phyloP scores from a whole-genome alignment of 2,797 vertebrate genomes.

The Diceros bicornis region DNA sequence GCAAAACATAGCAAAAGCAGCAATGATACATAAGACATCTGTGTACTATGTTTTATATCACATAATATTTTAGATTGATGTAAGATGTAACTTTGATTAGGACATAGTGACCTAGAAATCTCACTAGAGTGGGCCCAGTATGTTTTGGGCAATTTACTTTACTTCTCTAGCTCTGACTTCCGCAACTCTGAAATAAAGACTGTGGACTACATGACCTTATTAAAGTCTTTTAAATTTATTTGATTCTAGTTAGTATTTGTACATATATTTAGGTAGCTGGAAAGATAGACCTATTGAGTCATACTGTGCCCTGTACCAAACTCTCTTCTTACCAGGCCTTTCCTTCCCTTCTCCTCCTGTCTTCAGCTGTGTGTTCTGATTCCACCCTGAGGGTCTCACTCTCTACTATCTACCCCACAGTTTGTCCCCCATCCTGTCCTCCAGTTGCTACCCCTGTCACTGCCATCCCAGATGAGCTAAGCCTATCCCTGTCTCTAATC shows the following conservation, averaged over 20 bases:
- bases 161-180: neutral
- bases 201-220: neutral
- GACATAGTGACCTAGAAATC: neutral
- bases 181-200: constrained; percentile 7
- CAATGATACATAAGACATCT: neutral
- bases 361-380: neutral
- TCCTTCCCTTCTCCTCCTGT: neutral
- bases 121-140: neutral
- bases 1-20: neutral
- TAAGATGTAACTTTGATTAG: constrained; percentile 21
- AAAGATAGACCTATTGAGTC: neutral
- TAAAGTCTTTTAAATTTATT: neutral
- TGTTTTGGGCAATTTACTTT: neutral
- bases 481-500: neutral
- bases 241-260: neutral
- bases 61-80: constrained; percentile 3
- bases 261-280: neutral
- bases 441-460: neutral
- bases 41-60: neutral
- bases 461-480: neutral
- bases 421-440: neutral
- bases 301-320: neutral
- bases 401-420: neutral
- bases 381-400: neutral
- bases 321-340: neutral